Percentiles rank a stretch among this genome's conserved stretches.
phyloP scores from a whole-genome alignment of 1,140 invertebrate genomes.

The Drosophila prosaltans region DNA sequence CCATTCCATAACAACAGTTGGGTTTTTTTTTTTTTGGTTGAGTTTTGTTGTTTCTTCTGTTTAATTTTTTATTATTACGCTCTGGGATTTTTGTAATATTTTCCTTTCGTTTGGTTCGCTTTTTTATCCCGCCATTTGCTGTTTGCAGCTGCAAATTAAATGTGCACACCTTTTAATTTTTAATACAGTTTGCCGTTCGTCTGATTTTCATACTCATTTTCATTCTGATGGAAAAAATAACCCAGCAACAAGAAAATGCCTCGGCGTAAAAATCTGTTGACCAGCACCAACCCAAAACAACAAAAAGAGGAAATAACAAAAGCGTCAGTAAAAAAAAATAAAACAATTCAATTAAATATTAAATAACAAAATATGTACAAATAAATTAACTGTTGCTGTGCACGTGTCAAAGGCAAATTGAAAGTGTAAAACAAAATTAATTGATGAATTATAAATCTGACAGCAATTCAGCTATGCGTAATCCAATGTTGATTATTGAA shows the following conservation, averaged over 20 bases:
- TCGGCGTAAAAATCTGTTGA: slow-evolving; percentile 21
- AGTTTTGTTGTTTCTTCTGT: slow-evolving; percentile 54
- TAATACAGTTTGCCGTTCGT: slow-evolving; percentile 62
- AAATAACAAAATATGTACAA: slow-evolving; percentile 19
- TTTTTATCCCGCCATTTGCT: slow-evolving; percentile 6
- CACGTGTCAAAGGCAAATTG: slow-evolving; percentile 35
- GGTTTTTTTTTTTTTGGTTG: slow-evolving; percentile 4
- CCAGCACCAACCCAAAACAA: not conserved
- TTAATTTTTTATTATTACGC: slow-evolving; percentile 69
- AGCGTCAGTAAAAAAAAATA: not conserved
- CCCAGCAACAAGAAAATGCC: not conserved
- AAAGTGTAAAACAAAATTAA: slow-evolving; percentile 26
- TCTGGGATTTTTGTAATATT: slow-evolving; percentile 35
- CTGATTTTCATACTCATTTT: slow-evolving; percentile 58
- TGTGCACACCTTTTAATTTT: slow-evolving; percentile 67
- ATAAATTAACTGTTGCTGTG: slow-evolving; percentile 10
- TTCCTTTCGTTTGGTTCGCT: slow-evolving; percentile 24
- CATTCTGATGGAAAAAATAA: slow-evolving; percentile 36
- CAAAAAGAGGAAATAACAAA: not conserved
- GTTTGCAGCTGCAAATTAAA: slow-evolving; percentile 57
- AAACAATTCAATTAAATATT: slow-evolving; percentile 54
- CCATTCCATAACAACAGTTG: not conserved
- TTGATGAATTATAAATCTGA: slow-evolving; percentile 8
- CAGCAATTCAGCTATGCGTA: not conserved
- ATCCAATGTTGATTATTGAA: slow-evolving; percentile 5